Conservation (phyloP, 2,797 vertebrate genomes). For the Heterohyrax brucei region DNA sequence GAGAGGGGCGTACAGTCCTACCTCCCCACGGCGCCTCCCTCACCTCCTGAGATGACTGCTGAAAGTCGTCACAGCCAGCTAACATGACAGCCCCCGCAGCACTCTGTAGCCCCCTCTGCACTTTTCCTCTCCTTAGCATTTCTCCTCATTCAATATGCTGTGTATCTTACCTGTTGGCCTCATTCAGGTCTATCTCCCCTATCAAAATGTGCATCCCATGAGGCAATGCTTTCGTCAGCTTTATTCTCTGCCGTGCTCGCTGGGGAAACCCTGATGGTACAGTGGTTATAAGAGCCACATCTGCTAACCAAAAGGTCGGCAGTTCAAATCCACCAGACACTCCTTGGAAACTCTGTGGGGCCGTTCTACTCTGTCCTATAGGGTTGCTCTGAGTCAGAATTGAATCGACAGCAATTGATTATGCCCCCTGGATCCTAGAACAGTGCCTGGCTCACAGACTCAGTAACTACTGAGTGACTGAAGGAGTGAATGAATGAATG, state of each 20-base stretch:
- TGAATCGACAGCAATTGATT: too few species aligned
- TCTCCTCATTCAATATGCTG: not conserved
- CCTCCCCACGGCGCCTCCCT: not conserved
- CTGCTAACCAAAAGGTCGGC: too few species aligned
- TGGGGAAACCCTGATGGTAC: too few species aligned
- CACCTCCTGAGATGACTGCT: not conserved
- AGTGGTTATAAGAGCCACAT: too few species aligned
- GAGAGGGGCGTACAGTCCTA: too few species aligned
- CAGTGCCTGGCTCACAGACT: not conserved
- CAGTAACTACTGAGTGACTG: not conserved
- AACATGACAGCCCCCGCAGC: too few species aligned
- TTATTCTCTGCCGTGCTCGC: not conserved
- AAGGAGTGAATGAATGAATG: not conserved
- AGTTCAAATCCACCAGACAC: too few species aligned
- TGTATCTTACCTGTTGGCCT: not conserved
- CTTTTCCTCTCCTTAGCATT: not conserved
- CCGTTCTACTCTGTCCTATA: not conserved
- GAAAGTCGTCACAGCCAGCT: not conserved
- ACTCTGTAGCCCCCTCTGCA: too few species aligned
- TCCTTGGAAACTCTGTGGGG: not conserved
- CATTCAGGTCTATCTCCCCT: not conserved
- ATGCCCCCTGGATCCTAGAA: not conserved
- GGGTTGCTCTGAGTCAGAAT: too few species aligned
- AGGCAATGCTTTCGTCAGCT: not conserved
- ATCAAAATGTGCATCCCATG: not conserved